Conservation (phyloP, 2,888 invertebrate genomes). For the Lordiphosa andalusiaca region DNA sequence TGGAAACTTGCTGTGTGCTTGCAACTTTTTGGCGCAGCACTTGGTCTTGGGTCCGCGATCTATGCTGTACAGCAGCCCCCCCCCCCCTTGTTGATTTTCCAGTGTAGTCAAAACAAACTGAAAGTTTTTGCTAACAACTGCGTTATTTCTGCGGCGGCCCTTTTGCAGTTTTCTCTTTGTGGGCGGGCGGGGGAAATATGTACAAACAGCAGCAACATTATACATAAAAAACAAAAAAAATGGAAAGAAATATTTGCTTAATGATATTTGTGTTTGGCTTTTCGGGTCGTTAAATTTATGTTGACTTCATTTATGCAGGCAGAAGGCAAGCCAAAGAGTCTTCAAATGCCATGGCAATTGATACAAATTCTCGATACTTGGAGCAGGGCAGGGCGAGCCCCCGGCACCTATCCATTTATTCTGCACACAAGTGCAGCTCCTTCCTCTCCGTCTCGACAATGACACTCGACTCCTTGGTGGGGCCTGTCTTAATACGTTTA, state of each 20-base stretch:
- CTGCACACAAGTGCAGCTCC: neutral
- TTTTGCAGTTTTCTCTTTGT: neutral
- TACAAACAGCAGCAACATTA: too few relatives aligned
- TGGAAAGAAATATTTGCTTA: neutral
- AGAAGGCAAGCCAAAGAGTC: too few relatives aligned
- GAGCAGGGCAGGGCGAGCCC: too few relatives aligned
- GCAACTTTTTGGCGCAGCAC: conserved; percentile 21
- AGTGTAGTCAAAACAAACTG: conserved; percentile 14
- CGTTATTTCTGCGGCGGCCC: too few relatives aligned
- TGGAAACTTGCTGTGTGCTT: conserved; percentile 30
- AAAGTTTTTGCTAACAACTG: too few relatives aligned
- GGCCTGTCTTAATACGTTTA: conserved; percentile 65
- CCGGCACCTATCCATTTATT: too few relatives aligned
- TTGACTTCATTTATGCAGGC: neutral
- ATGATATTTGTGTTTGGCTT: conserved; percentile 3
- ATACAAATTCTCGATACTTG: too few relatives aligned
- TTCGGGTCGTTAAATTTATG: neutral
- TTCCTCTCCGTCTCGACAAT: conserved; percentile 13
- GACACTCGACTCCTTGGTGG: conserved; percentile 31
- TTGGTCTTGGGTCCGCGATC: too few relatives aligned
- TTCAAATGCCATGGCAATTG: too few relatives aligned
- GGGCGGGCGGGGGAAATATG: too few relatives aligned
- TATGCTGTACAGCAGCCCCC: too few relatives aligned
- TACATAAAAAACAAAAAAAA: too few relatives aligned
- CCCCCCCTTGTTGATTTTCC: conserved; percentile 11